Base-by-base conservation (phyloP, 2,888 invertebrate genomes). In the Azorinus chamasolen region DNA sequence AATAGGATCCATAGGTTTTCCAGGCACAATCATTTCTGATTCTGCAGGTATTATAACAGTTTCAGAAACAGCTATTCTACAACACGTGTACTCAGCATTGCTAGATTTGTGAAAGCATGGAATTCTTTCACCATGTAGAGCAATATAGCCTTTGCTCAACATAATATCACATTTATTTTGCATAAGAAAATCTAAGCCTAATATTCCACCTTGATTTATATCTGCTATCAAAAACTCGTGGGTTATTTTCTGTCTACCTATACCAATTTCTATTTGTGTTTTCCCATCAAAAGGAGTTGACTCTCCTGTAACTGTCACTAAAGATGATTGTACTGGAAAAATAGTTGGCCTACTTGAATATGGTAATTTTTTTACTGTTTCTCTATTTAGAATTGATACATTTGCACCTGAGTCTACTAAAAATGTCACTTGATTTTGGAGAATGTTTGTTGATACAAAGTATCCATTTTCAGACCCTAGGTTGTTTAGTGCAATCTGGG, bases 341-440 rank as follows among this genome's bases (percentile, higher is more conserved):
- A n/a, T n/a, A n/a, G n/a, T n/a, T n/a, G n/a, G n/a, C n/a, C n/a
- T n/a, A n/a, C n/a, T n/a, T n/a, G n/a, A n/a, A n/a, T n/a, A n/a
- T n/a, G n/a, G n/a, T n/a, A n/a, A n/a, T n/a, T n/a, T 46, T 24
- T 46, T 48, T 14, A 59, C 8, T n/a, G 50, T 18, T 32, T 61
- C 25, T 2, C 22, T 55, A 32, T 45, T 62, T 14, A 55, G 18
- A 50, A 63, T 62, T 32, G 45, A 41, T 12, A 64, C 62, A 51
- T 45, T 62, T 46, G 71, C 63, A 27, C 71, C 63, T 24, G 54
- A 37, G 39, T 62, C 62, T 45, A 24, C 20, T 16, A 66, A 25
- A 18, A 66, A 57, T 46, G 57, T 39, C 27, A 66, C 57, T 8
- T 20, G 41, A n/a, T 54, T 6, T 16, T 25, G 20, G 24, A 57